Base-by-base conservation (phyloP, 2,797 vertebrate species). In the Poliocrania exsul region DNA sequence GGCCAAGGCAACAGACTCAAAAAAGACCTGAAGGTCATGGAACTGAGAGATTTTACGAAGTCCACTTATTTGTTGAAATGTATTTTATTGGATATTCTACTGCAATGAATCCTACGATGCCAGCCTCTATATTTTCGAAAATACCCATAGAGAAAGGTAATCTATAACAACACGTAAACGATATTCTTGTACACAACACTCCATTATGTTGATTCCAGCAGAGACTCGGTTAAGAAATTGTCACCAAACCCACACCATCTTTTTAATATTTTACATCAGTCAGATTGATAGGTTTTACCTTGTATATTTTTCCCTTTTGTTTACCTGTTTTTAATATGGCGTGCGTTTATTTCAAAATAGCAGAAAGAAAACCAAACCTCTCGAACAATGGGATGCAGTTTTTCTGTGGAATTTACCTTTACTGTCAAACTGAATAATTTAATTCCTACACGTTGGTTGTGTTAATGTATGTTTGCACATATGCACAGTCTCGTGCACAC, bases 1-100 rank as follows among this genome's bases (percentile, higher is more conserved):
- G 97, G 98, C 81, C 90, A 94, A 95, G 96, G 97, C 97, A 97
- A 98, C 97, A 97, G 97, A 92, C 97, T 98, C 77, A 97, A 97
- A 98, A 97, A 96, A 69, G 72, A 72, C 90, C 80, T 72, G 88
- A 95, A 95, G 86, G 82, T 97, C 96, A 96, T 11, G 54, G 94
- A 96, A 88, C 47, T 10, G 62, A n/a, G 65, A 74, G 64, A 81
- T 88, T 85, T 93, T 91, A 90, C 75, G 26, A 62, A 92, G 75
- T 46, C 37, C 51, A 25, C 60, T 49, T 80, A 86, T 95, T 88
- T 84, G 91, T 83, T 92, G 82, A 88, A 93, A 84, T 84, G 13
- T 58, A 53, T 94, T 88, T 92, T 88, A 90, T 72, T 93, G 66
- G 40, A 47, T 90, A 74, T 84, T 88, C 77, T 50, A 31, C 51